Conservation (phyloP, 2,888 invertebrate species). For the Mythimna albipuncta region DNA sequence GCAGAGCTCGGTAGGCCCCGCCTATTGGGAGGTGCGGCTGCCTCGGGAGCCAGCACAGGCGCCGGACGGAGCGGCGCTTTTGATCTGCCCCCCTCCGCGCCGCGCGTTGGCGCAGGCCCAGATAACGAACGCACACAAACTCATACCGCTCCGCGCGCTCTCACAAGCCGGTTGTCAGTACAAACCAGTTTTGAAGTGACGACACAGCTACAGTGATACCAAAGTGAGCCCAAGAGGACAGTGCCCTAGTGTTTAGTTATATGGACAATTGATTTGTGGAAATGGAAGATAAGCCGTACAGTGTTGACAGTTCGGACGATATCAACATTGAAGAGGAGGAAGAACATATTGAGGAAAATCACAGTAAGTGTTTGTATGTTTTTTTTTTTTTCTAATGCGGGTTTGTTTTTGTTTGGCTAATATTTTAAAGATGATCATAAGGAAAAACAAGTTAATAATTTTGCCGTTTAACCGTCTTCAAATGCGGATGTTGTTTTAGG, state of each 20-base stretch:
- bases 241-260: slow-evolving; percentile 83
- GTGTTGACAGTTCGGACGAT: slow-evolving; percentile 89
- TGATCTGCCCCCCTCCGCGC: slow-evolving; percentile 82
- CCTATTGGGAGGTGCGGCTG: slow-evolving; percentile 88
- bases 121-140: slow-evolving; percentile 88
- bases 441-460: slow-evolving; percentile 34
- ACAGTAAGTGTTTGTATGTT: slow-evolving; percentile 77
- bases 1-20: slow-evolving; percentile 87
- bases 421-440: slow-evolving; percentile 19
- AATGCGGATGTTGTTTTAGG: slow-evolving; percentile 8
- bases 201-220: slow-evolving; percentile 82
- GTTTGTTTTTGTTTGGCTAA: slow-evolving; percentile 39
- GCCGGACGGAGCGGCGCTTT: slow-evolving; percentile 85
- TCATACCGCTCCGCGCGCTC: slow-evolving; percentile 89
- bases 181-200: slow-evolving; percentile 87
- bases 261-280: slow-evolving; percentile 82
- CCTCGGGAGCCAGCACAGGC: slow-evolving; percentile 88
- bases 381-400: slow-evolving; percentile 9
- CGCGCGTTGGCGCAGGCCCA: slow-evolving; percentile 79
- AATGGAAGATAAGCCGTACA: slow-evolving; percentile 89
- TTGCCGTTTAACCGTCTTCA: background rate
- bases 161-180: slow-evolving; percentile 88
- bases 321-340: slow-evolving; percentile 88
- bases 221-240: slow-evolving; percentile 77
- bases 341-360: slow-evolving; percentile 85